Base-by-base conservation (phyloP, 1,140 invertebrate species). In the Philotrypesis tridentata region DNA sequence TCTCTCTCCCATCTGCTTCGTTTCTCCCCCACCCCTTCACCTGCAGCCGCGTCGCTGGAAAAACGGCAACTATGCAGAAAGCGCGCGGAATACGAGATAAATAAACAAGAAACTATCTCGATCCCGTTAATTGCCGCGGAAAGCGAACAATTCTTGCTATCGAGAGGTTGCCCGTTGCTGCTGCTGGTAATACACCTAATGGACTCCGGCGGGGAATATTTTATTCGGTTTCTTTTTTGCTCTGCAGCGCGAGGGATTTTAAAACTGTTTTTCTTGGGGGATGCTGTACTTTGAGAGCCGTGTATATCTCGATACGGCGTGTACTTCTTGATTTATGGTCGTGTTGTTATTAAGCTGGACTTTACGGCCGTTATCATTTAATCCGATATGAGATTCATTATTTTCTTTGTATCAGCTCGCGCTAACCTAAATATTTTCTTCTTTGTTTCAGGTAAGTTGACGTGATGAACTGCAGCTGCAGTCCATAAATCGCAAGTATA, bases 381-480 rank as follows among this genome's bases (percentile, higher is more conserved):
- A 17, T 55, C 48, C 48, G 48, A 55, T 17, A 55, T 17, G 6
- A 17, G 48, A 55, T 55, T 55, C 48, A n/a, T 55, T 73, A 61
- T 61, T 31, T 31, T 74, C 63, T 2, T 74, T 25, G 11, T 27
- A 6, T 29, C 11, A 0, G 7, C 21, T 55, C 6, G 2, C 21
- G 4, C 48, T n/a, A 17, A 63, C 7, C 11, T n/a, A 8, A 9
- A 0, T 67, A n/a, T 75, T 81, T 67, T 68, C 25, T 63, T 75
- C 9, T 76, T 29, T 55, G 29, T 82, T 82, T 70, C 73, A 82
- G 80, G 80, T 82, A 31, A 82, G 80, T 76, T 40, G 2, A 33
- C 31, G 70, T 7, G 48, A 43, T 11, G 4, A 9, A 14, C 17
- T 14, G 12, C 1, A 14, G 40, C 4, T 43, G 40, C 40, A 43